Percentiles rank a stretch among this genome's conserved stretches.
Evolutionary conservation across 2,797 vertebrate species (phyloP).

Genomic region (Hypotaenidia okinawae): DNA sequence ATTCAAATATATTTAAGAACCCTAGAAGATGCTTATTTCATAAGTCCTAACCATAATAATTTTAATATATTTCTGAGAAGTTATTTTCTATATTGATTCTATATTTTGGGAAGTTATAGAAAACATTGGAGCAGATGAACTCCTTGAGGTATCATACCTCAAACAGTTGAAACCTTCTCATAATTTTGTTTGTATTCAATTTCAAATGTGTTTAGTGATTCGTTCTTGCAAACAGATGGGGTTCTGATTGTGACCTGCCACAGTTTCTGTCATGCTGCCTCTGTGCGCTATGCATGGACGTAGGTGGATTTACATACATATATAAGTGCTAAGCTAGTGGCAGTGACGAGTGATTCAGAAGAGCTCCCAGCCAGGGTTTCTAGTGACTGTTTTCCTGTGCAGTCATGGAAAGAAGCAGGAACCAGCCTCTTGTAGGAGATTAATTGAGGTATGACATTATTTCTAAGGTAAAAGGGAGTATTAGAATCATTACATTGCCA

Average conservation of each 20-base stretch:
- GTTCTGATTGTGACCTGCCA: conserved; percentile 49
- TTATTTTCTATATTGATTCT: not conserved
- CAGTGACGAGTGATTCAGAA: conserved; percentile 27
- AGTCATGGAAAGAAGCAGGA: not conserved
- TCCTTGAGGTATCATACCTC: not conserved
- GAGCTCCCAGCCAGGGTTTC: not conserved
- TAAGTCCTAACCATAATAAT: not conserved
- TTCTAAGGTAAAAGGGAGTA: not conserved
- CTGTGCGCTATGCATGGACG: not conserved
- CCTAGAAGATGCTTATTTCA: not conserved
- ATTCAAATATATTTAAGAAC: not conserved
- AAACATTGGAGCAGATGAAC: not conserved
- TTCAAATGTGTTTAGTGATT: conserved; percentile 21
- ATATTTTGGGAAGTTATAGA: not conserved
- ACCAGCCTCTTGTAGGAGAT: not conserved
- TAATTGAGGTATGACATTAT: not conserved
- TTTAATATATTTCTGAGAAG: not conserved
- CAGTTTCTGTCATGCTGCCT: conserved; percentile 37
- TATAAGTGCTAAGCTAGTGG: not conserved
- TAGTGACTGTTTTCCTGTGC: not conserved
- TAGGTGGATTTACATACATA: conserved; percentile 59
- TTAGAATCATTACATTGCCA: not conserved
- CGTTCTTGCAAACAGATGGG: conserved; percentile 32
- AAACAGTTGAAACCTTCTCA: not conserved
- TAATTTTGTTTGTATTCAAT: conserved; percentile 24